Evolutionary conservation across 2,888 invertebrate genomes (phyloP), one percentile per base, ranked within the genome.

Genomic region (Ectropis crepuscularia): DNA sequence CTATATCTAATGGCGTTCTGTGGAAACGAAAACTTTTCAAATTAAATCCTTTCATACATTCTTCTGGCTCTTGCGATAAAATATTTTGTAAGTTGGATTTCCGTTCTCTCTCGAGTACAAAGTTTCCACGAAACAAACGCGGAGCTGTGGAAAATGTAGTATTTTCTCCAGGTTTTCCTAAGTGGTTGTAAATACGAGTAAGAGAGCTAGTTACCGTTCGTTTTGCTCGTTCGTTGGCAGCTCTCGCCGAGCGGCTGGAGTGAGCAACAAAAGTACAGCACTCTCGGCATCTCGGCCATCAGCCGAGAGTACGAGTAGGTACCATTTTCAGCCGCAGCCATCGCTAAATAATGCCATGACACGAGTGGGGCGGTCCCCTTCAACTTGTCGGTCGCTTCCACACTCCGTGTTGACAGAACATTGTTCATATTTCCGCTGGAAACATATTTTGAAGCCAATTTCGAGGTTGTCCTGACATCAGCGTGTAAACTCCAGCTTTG

Each of bases 321-420:
- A 63, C 70, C 70, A 68, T 74, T 73, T 65, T 58, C 67, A 69
- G 70, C 63, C 57, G 70, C 65, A 67, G 72, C 67, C 73, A 71
- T 68, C 69, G 65, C 68, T 67, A 71, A 74, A 75, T 80, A 72
- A 74, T 69, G 67, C 70, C 60, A 64, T 66, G 74, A 63, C 66
- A 57, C 46, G 46, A 46, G 57, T 57, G 54, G 46, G 42, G 57
- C 54, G 54, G 47, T 50, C 49, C 63, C 60, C 57, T 57, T 57
- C 53, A 46, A 59, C 39, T 28, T 28, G 45, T 36, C 49, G 37
- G n/a, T 45, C 47, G 55, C 55, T 51, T 36, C 57, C 55, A 28
- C 55, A 51, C 46, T 61, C 48, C 53, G 53, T 53, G 63, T 54
- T 69, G 70, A 67, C 68, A 68, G 57, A 28, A 28, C 49, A 57